Evolutionary conservation across 35 echinoderm and acorn worm genomes (phyloP).

Genomic region (Diadema setosum): DNA sequence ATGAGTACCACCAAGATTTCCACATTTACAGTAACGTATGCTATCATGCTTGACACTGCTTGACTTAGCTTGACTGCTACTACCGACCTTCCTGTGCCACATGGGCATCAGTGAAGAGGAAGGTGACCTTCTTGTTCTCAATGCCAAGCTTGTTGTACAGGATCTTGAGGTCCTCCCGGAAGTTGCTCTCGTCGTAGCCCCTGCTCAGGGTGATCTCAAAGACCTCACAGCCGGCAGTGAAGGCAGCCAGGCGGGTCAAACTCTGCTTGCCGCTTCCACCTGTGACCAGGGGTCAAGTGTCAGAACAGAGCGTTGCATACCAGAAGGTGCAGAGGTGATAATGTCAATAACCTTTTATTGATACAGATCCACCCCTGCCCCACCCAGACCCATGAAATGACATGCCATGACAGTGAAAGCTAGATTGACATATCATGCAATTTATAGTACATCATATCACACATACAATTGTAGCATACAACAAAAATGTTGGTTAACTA

Average conservation of each 20-base stretch:
- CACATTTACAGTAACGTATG: too few species aligned
- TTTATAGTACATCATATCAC: too few species aligned
- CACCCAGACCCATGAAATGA: too few species aligned
- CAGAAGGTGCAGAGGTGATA: not conserved
- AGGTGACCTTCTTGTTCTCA: constrained; percentile 89
- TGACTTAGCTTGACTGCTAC: too few species aligned
- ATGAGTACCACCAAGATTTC: too few species aligned
- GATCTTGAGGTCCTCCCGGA: constrained; percentile 93
- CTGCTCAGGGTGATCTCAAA: constrained; percentile 98
- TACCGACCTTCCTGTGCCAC: constrained; percentile 91
- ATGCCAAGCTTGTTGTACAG: constrained; percentile 98
- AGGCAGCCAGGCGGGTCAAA: constrained; percentile 81
- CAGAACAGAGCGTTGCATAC: not conserved
- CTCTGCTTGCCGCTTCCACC: constrained; percentile 99
- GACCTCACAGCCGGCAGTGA: constrained; percentile 91
- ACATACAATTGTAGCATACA: too few species aligned
- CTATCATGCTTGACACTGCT: too few species aligned
- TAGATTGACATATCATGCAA: too few species aligned
- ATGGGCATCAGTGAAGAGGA: constrained; percentile 95
- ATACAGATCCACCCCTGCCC: too few species aligned
- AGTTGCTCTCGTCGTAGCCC: constrained; percentile 96
- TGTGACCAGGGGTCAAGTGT: not conserved
- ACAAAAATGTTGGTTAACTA: too few species aligned
- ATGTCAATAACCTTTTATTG: too few species aligned
- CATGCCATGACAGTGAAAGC: too few species aligned